Base-by-base conservation (phyloP, 2,888 invertebrate species). In the Operophtera brumata region DNA sequence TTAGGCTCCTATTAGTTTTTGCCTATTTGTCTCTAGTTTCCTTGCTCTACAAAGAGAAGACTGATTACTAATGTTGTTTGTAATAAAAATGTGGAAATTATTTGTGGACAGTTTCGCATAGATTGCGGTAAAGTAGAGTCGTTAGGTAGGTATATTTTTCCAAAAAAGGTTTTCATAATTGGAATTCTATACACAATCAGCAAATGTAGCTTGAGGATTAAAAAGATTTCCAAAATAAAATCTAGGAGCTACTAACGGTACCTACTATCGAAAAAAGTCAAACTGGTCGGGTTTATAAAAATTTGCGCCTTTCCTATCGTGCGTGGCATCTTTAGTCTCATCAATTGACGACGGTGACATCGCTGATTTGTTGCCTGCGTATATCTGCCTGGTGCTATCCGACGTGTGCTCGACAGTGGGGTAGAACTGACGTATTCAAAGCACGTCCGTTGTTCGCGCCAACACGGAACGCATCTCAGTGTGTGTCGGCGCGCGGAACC, bases 401-500 rank as follows among this genome's bases (percentile, higher is more conserved):
- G 30, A 35, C 44, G 43, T 41, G 30, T 39, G 43, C 68, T 65
- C 54, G 67, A 66, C 77, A 86, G 83, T 81, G 83, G 82, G 86
- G 85, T 78, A 69, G 61, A 57, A 68, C 73, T 69, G 72, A 67
- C 69, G 71, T 73, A 77, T 71, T 73, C 77, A 77, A 82, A 84
- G 78, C 82, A 80, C 79, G 82, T 80, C 65, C 64, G 74, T 66
- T 65, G 73, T 73, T 65, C 69, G 73, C 69, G 60, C 59, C 59
- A 63, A 62, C 67, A 65, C 62, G 57, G 59, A 65, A 64, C 74
- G 72, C 77, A 79, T 81, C 82, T 85, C 86, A 86, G 86, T 86
- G 76, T 79, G 78, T 72, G 80, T 74, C 69, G 69, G 77, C 72
- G 76, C 77, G 64, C 77, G 81, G 77, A 81, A 55, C 56, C 78